Base-by-base conservation (phyloP, 2,888 invertebrate genomes). In the Mimumesa dahlbomi region DNA sequence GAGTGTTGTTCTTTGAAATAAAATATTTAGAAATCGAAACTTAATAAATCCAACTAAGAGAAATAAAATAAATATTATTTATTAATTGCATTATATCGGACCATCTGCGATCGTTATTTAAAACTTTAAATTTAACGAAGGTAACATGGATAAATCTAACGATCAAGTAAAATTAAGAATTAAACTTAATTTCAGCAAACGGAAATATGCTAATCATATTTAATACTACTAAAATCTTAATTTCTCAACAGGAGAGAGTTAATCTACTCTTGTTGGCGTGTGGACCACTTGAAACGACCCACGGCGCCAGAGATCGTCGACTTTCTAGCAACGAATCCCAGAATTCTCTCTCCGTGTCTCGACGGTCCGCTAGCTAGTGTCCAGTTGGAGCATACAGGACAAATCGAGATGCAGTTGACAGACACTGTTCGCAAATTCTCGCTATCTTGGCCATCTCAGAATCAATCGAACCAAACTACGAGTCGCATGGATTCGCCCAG, bases 251-350 rank as follows among this genome's bases (percentile, higher is more conserved):
- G 95, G 78, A 94, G 94, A 87, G 92, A 91, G 43, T 90, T 97
- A 58, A 92, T 97, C 81, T 93, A 93, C 83, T 93, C 94, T 22
- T 97, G 97, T 88, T 97, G 97, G 96, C 92, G 92, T 73, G 91
- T 91, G 66, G 94, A 95, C 57, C 90, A 93, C 25, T 92, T 92
- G 69, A 92, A 92, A 79, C 93, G 97, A 16, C 96, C 96, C 2
- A 91, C 93, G 1, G 95, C 96, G 0, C 92, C 93, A 0, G 95
- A 95, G 89, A 94, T 97, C 64, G 95, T 95, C 0, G 96, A 96
- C 68, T 94, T 94, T 84, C 91, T 97, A 65, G 94, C 94, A 1
- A 94, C 93, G 82, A 93, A 94, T 87, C 94, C 95, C 13, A 92
- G 94, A 3, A 92, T 97, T 57, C 90, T 97, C 50, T 90, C 93